Base-by-base conservation (phyloP, 2,888 invertebrate species). In the Drosophila nr. medialis region DNA sequence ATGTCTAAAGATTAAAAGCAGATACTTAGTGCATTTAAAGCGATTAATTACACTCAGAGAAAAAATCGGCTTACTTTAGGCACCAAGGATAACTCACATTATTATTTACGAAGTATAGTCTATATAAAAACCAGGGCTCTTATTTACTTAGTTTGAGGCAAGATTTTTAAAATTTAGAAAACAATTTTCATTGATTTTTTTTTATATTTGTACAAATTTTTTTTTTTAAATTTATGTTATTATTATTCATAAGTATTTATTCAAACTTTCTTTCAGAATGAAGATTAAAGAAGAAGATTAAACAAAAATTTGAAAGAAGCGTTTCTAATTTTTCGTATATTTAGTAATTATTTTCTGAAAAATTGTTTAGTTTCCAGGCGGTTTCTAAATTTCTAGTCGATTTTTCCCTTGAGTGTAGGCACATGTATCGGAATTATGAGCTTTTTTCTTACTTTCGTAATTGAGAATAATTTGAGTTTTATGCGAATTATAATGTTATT, bases 351-450 rank as follows among this genome's bases (percentile, higher is more conserved):
- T 34, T 34, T 34, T 5, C 34, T 15, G 5, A 5, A 42, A 42
- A 42, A 2, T 6, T 13, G 6, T 13, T 21, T 13, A 13, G 40
- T 42, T 21, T 21, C 6, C 6, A 6, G 6, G 1, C 3, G 6
- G 6, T 21, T 42, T 42, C 21, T 6, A 42, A 13, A 21, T 21
- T 4, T 3, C 1, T 13, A 13, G 4, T 15, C 1, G 0, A 24
- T 21, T 13, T 21, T 42, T n/a, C n/a, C n/a, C n/a, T n/a, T n/a
- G n/a, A n/a, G n/a, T n/a, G n/a, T n/a, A n/a, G n/a, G n/a, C n/a
- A n/a, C n/a, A 21, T 10, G 38, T 29, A 29, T 65, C 38, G 48
- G 50, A 73, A 64, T 51, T 64, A 51, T 51, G 61, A 18, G 32
- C 27, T 4, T 10, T 50, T 27, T 30, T 27, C 18, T 2, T 29